Evolutionary conservation across 2,797 vertebrate species (phyloP).

Genomic region (Lophotriccus pileatus): DNA sequence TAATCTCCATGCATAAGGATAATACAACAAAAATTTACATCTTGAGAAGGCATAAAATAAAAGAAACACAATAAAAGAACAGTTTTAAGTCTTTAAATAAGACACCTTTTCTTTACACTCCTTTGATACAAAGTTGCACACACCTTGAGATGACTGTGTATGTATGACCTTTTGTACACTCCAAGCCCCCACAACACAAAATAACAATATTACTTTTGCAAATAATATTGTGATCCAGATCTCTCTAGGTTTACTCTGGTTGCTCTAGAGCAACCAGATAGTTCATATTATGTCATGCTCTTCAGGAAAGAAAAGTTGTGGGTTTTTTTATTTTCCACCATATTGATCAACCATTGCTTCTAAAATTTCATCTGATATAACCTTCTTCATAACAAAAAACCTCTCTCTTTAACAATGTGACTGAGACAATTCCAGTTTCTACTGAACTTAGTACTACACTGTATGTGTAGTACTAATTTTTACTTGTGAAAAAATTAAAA

Average conservation of each 20-base stretch:
- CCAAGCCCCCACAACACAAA: neutral
- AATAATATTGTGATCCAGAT: neutral
- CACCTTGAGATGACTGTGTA: neutral
- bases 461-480: neutral
- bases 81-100: neutral
- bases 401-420: neutral
- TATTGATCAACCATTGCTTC: neutral
- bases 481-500: neutral
- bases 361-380: neutral
- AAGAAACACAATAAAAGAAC: neutral
- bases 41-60: neutral
- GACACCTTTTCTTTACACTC: neutral
- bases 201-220: neutral
- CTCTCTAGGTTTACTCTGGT: neutral
- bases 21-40: neutral
- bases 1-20: neutral
- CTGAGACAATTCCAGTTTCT: neutral
- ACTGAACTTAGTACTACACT: neutral
- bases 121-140: neutral
- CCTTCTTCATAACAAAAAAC: neutral
- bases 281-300: neutral
- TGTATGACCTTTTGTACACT: neutral
- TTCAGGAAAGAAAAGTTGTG: neutral
- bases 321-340: neutral
- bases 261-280: neutral